Evolutionary conservation across 1,140 invertebrate species (phyloP).

Genomic region (Charaxes varanes): DNA sequence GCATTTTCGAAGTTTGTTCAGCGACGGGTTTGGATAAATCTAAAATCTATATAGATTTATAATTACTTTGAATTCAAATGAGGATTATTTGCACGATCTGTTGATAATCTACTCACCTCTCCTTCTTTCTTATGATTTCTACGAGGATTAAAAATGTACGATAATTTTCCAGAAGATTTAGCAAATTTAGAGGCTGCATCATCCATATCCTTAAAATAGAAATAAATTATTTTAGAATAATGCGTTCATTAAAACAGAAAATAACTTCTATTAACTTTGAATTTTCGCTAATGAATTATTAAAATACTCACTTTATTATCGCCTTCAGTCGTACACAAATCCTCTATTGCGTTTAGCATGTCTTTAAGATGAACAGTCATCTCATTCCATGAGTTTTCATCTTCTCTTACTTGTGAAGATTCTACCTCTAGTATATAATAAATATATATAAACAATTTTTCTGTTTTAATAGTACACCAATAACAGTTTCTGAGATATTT

Average conservation of each 20-base stretch:
- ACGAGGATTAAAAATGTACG: constrained; percentile 19
- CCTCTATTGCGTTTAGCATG: constrained; percentile 24
- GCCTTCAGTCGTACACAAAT: constrained; percentile 19
- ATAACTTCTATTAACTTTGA: too few relatives aligned
- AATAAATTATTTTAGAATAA: neutral
- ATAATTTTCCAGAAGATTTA: constrained; percentile 21
- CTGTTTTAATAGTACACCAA: too few relatives aligned
- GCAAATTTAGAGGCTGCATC: constrained; percentile 21
- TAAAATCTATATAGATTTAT: too few relatives aligned
- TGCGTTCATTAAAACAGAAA: too few relatives aligned
- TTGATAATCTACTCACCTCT: constrained; percentile 26
- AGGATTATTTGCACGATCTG: too few relatives aligned
- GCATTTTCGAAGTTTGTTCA: too few relatives aligned
- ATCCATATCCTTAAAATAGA: constrained; percentile 24
- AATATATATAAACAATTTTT: constrained; percentile 4
- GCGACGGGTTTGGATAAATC: too few relatives aligned
- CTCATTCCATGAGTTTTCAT: constrained; percentile 13
- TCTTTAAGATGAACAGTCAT: constrained; percentile 18
- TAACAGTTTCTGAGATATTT: too few relatives aligned
- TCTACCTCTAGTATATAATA: constrained; percentile 23
- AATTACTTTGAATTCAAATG: too few relatives aligned
- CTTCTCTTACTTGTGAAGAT: constrained; percentile 12
- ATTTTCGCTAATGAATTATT: too few relatives aligned
- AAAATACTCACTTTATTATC: constrained; percentile 18
- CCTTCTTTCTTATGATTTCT: constrained; percentile 15